A percentile compares a stretch with the other conserved stretches of the same genome.
Evolutionary conservation across 2,113 vertebrate species (phyloP).

Genomic region (Cephalophus harveyi): DNA sequence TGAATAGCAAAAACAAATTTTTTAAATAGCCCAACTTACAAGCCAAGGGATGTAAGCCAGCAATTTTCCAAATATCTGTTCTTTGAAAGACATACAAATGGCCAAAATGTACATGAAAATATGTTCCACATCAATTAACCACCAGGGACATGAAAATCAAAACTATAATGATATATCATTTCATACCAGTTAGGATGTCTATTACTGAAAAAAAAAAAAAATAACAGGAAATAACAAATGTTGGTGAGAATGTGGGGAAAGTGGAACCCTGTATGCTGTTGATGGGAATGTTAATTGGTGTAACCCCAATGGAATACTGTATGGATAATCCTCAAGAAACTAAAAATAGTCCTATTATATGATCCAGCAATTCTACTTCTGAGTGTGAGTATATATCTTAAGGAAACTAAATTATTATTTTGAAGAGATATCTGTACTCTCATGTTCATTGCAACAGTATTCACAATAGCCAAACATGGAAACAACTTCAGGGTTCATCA

Average conservation of each 20-base stretch:
- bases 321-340: background rate
- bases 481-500: background rate
- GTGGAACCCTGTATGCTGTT: background rate
- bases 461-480: background rate
- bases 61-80: background rate
- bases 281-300: background rate
- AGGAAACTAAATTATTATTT: background rate
- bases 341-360: background rate
- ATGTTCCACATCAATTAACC: background rate
- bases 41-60: background rate
- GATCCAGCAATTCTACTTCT: background rate
- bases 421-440: background rate
- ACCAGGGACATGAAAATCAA: background rate
- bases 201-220: background rate
- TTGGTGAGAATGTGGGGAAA: background rate
- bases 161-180: background rate
- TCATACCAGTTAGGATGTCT: background rate
- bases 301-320: background rate
- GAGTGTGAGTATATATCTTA: background rate
- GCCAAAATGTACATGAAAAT: background rate
- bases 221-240: background rate
- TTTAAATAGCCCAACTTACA: background rate
- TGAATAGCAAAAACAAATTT: background rate
- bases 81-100: background rate
- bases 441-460: background rate